Evolutionary conservation across 1,140 invertebrate species (phyloP).

Genomic region (Lanistes nyassanus): DNA sequence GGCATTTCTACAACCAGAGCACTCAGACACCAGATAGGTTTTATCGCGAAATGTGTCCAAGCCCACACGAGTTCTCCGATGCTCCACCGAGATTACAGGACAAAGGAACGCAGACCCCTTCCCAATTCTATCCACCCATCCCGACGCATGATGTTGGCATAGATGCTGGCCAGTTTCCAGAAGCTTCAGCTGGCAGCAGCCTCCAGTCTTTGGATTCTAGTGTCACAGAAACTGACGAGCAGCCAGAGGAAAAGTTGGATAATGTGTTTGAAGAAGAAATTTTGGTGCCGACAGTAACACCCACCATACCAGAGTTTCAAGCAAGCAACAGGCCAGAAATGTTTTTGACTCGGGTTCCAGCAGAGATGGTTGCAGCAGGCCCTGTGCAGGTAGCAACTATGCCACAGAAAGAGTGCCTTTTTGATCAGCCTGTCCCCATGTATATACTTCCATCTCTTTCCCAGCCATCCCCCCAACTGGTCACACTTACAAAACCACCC

Average conservation of each 20-base stretch:
- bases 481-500: background rate
- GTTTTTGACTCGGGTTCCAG: constrained; percentile 6
- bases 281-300: background rate
- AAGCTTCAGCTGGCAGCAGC: background rate
- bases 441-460: background rate
- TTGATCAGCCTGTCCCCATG: constrained; percentile 8
- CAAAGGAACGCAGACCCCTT: constrained; percentile 23
- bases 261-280: background rate
- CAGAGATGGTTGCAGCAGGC: background rate
- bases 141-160: constrained; percentile 22
- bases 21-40: constrained; percentile 22
- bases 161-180: constrained; percentile 18
- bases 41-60: constrained; percentile 24
- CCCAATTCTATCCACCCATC: constrained; percentile 22
- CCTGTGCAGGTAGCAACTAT: background rate
- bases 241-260: constrained; percentile 5
- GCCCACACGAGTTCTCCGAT: constrained; percentile 24
- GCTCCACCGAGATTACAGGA: background rate
- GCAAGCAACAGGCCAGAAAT: background rate
- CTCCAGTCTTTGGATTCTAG: background rate
- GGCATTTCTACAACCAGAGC: constrained; percentile 24
- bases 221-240: constrained; percentile 10
- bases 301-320: background rate
- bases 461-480: background rate
- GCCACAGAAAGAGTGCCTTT: constrained; percentile 7